Base-by-base conservation (phyloP, 2,113 vertebrate species). In the Perca flavescens region DNA sequence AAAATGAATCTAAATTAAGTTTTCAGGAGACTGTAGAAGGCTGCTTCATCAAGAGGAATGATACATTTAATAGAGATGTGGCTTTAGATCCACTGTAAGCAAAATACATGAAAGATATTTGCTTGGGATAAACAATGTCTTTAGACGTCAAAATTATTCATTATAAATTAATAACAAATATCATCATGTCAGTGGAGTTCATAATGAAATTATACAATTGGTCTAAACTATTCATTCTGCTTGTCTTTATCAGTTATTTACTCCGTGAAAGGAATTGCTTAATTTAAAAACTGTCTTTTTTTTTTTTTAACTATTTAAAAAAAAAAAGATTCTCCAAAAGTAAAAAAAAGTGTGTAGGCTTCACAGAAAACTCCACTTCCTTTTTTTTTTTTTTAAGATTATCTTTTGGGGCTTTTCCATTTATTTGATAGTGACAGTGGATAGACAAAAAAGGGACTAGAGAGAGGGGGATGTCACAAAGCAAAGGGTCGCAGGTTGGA, bases 81-180 rank as follows among this genome's bases (percentile, higher is more conserved):
- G 31, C 28, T 15, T 22, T n/a, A n/a, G 21, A 61, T 40, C 6
- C 0, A 9, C 19, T 43, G 67, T 50, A 63, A 57, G 25, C 4
- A 15, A 50, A 79, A 62, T 56, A 31, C 60, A 72, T 62, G 28
- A 70, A 62, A 65, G 31, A 70, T 68, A 17, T 54, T 54, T 43
- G 67, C 43, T 47, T 47, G 31, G 40, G 56, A 82, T 11, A 64
- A 75, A 85, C 36, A 70, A 19, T 49, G 16, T 52, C 65, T 76
- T n/a, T 58, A 68, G 56, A 82, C 21, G 43, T 84, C 73, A 73
- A 76, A 75, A 63, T 72, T 72, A 82, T 74, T 70, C 34, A 77
- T 80, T 74, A 63, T 62, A 52, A 74, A 81, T 81, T 74, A 21
- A 75, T 82, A 31, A 52, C 52, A 75, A 53, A 75, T 17, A 49